Evolutionary conservation across 2,113 vertebrate genomes (phyloP).

Genomic region (Delphinus delphis): DNA sequence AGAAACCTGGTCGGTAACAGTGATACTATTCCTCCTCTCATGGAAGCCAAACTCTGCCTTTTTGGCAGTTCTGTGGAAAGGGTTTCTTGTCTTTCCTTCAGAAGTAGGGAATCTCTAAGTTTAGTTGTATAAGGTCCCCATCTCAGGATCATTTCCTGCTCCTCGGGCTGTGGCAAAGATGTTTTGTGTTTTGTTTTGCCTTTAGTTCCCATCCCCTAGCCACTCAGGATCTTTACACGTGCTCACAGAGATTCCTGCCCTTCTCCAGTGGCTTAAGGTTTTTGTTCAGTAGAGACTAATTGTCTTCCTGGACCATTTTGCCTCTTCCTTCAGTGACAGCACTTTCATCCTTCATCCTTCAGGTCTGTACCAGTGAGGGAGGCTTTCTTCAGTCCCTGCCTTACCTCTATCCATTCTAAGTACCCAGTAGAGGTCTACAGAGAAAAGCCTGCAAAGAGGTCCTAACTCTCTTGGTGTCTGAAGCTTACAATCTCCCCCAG

Average conservation of each 20-base stretch:
- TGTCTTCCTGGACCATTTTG: background rate
- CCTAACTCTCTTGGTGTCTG: background rate
- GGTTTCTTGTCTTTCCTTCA: background rate
- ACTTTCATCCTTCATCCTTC: no score
- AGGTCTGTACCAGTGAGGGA: background rate
- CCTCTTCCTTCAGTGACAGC: background rate
- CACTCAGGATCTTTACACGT: background rate
- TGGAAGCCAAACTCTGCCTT: background rate
- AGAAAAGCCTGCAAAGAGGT: background rate
- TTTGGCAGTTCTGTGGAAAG: background rate
- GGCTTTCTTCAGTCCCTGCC: no score
- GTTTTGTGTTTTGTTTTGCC: background rate
- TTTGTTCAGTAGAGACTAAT: background rate
- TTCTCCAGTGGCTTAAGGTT: background rate
- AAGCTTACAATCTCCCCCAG: background rate
- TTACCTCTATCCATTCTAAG: background rate
- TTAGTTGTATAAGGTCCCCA: background rate
- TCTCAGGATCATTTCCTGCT: background rate
- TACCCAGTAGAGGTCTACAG: accelerated
- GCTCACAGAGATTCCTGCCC: background rate
- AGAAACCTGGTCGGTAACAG: background rate
- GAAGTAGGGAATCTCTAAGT: background rate
- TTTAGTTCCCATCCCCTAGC: background rate
- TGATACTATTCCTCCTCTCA: background rate
- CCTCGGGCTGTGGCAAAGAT: background rate